Evolutionary conservation across 2,113 vertebrate genomes (phyloP), one percentile per base, ranked within the genome.

Genomic region (Chamaea fasciata): DNA sequence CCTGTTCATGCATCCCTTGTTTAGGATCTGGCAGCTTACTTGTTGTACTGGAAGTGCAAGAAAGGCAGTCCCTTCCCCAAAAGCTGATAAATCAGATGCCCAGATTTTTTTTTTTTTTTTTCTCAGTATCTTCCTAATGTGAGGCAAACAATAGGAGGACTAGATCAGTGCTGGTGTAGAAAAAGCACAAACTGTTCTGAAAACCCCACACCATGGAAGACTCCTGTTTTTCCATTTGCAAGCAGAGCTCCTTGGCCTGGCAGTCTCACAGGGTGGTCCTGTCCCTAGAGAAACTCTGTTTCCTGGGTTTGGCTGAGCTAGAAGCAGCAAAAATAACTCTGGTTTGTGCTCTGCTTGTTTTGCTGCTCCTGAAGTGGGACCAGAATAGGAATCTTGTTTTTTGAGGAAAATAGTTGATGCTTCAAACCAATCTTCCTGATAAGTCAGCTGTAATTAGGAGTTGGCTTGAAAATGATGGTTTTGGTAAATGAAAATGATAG

Each of bases 81-180:
- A 87, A 46, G 3, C 4, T 55, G 53, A 15, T 31, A 44, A 75
- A 59, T 68, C 9, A 52, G 56, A 10, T 19, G 17, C 13, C 8
- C 1, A 0, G 3, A 0, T 2, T 7, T 49, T 7, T 46, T 11
- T 23, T 4, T 27, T 27, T 52, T 30, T n/a, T 71, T 74, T 60
- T 20, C 23, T n/a, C 1, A 0, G 10, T 28, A 5, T 75, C 65
- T 82, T 57, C n/a, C 19, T 26, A 55, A 20, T 41, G 20, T 46
- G 46, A 73, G 50, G 41, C 15, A 64, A 24, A 7, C 17, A 79
- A 78, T 55, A 27, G 18, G 30, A 78, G 14, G 23, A 68, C 16
- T 35, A 46, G 9, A n/a, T 47, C 26, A 76, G 7, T 53, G 68
- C 6, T 57, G 31, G 16, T 64, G 18, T 8, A 47, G 17, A 52